These are phyloP conservation scores for Regulus satrapa DNA, from an alignment of 2,113 vertebrate species.

Conservation along the genomic window DNA sequence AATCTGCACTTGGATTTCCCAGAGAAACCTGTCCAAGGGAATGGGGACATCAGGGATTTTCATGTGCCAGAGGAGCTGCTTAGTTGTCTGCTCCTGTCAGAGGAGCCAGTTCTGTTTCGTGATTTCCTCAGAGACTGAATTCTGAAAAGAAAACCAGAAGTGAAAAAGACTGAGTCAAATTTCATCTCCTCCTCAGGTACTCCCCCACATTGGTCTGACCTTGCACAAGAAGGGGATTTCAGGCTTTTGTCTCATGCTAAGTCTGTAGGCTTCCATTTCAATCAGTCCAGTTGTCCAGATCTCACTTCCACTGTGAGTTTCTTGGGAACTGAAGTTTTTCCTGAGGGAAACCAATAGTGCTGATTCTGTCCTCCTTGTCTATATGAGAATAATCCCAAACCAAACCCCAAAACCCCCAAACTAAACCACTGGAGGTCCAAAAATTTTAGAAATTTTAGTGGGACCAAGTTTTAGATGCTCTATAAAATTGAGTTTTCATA, in stretches of 20 bases:
- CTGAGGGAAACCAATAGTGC: neutral
- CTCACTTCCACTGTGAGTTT: neutral
- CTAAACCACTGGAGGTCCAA: neutral
- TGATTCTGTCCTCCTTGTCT: neutral
- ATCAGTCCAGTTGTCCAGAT: neutral
- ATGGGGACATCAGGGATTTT: neutral
- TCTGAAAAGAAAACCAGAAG: neutral
- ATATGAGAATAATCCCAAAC: neutral
- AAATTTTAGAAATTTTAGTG: neutral
- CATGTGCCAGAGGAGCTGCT: neutral
- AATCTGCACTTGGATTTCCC: neutral
- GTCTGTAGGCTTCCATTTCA: neutral
- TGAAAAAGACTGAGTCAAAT: neutral
- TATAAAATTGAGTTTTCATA: neutral
- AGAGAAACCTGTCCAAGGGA: neutral
- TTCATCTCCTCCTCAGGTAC: neutral
- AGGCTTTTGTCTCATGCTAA: neutral
- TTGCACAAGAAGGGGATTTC: neutral
- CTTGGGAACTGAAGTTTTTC: neutral
- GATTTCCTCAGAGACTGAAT: neutral
- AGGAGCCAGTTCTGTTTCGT: neutral
- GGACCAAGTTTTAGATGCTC: neutral
- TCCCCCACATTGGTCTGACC: neutral
- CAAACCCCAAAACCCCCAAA: neutral
- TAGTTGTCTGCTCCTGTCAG: neutral